These are phyloP conservation scores for Oncorhynchus kisutch DNA, from an alignment of 2,113 vertebrate genomes.

Conservation along the genomic window DNA sequence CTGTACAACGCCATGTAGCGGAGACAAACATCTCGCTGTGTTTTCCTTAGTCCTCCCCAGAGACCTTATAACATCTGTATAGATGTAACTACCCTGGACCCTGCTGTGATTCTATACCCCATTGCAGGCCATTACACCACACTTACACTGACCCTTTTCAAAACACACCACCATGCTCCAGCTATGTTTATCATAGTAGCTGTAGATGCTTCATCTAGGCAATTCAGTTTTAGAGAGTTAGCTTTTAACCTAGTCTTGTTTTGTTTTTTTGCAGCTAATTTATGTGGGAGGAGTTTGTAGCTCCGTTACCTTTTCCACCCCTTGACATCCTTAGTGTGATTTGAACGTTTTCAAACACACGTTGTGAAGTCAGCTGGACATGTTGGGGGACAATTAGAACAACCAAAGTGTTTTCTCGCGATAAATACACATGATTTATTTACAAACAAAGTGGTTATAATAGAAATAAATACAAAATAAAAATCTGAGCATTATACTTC, in stretches of 20 bases:
- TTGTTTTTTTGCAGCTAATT: constrained; percentile 33
- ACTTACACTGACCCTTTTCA: constrained; percentile 38
- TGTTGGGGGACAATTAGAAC: constrained; percentile 79
- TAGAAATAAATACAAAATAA: constrained; percentile 99
- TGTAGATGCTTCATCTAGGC: constrained; percentile 47
- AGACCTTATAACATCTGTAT: constrained; percentile 54
- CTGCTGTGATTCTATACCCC: constrained; percentile 46
- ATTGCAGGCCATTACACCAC: constrained; percentile 49
- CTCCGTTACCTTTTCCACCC: background rate
- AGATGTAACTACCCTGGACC: constrained; percentile 51
- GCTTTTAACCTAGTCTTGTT: constrained; percentile 7
- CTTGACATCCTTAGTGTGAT: background rate
- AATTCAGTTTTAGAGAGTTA: constrained; percentile 43
- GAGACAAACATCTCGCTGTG: constrained; percentile 60
- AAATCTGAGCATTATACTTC: constrained; percentile 99
- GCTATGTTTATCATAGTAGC: constrained; percentile 47
- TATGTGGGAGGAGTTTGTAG: constrained; percentile 22
- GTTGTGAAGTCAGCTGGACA: background rate
- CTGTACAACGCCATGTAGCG: constrained; percentile 55
- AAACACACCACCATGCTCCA: constrained; percentile 31
- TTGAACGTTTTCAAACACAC: background rate
- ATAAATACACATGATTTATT: constrained; percentile 99
- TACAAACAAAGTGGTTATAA: constrained; percentile 99
- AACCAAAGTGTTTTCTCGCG: constrained; percentile 89
- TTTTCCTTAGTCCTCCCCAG: constrained; percentile 63